Base-by-base conservation (phyloP, 2,888 invertebrate genomes). In the Athalia rosae region DNA sequence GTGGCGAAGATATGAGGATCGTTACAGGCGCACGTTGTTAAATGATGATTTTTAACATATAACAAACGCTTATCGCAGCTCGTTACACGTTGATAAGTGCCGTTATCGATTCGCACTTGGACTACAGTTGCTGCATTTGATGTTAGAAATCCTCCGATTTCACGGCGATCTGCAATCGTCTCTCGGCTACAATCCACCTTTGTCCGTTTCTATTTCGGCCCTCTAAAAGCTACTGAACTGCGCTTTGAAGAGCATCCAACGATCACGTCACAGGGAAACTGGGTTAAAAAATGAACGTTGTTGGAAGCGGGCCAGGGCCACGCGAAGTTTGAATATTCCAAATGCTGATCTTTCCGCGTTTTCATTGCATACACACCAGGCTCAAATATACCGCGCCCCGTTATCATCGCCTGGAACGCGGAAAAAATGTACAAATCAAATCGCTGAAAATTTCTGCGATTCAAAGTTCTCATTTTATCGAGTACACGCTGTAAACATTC, bases 251-350 rank as follows among this genome's bases (percentile, higher is more conserved):
- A 74, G 74, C 59, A 74, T 74, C 74, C 61, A 59, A 74, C 48
- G 43, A 74, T 74, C 74, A 61, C 74, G 74, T 74, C 74, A 74
- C 47, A 11, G 62, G n/a, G 50, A 74, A 61, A 47, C 62, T 61
- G 74, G 74, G 59, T 74, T 59, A 62, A 74, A 74, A 74, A 74
- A 61, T 50, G 53, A 61, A 47, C 61, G 59, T n/a, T 62, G 47
- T 74, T 74, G 74, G 74, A 61, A 74, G 9, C 74, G 74, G 74
- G 74, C 74, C 74, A 74, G 74, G 74, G 74, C 74, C 74, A 74
- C 74, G 74, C 61, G 74, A 48, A 74, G 61, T 74, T 62, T 62
- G 50, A 74, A 74, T 50, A 74, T 62, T 61, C 74, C 47, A 62
- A 74, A 74, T 41, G 48, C 50, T 61, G 56, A 71, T 71, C 71